A percentile compares a stretch with the other conserved stretches of the same genome.
phyloP scores from a whole-genome alignment of 2,888 invertebrate genomes.

The Netelia virgata region DNA sequence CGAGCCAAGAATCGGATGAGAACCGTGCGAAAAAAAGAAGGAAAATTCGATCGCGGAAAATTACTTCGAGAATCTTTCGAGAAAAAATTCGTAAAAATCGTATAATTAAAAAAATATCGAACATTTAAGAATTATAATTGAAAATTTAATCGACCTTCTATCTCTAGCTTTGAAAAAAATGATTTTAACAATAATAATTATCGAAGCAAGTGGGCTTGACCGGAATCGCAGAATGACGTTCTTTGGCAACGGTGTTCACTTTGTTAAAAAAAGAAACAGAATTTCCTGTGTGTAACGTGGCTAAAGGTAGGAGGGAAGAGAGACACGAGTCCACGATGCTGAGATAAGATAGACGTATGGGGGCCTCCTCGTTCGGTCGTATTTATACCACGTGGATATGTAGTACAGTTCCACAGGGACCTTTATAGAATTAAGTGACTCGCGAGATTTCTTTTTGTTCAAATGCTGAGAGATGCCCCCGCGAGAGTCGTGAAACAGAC shows the following conservation, averaged over 20 bases:
- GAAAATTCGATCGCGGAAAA: neutral
- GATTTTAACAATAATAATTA: neutral
- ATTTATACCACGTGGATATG: conserved; percentile 3
- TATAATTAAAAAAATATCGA: too few relatives aligned
- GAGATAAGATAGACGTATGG: conserved; percentile 30
- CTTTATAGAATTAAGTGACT: conserved; percentile 60
- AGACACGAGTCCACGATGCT: conserved; percentile 42
- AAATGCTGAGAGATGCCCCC: conserved; percentile 46
- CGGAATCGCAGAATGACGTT: conserved; percentile 31
- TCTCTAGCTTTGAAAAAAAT: too few relatives aligned
- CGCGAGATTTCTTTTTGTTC: conserved; percentile 60
- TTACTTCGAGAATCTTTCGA: too few relatives aligned
- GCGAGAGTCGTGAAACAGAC: neutral
- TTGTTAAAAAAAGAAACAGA: conserved; percentile 21
- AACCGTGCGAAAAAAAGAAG: too few relatives aligned
- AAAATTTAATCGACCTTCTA: too few relatives aligned
- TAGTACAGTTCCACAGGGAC: conserved; percentile 27
- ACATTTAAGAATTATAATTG: too few relatives aligned
- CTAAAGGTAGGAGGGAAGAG: conserved; percentile 8
- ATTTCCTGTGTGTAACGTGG: conserved; percentile 30
- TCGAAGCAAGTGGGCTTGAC: conserved; percentile 8
- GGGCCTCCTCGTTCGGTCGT: neutral
- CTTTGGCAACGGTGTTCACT: conserved; percentile 37
- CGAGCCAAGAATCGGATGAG: too few relatives aligned
- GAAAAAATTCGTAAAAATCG: too few relatives aligned